These are phyloP conservation scores for Priocnemis perturbator DNA, from an alignment of 2,888 invertebrate species.

Conservation along the genomic window DNA sequence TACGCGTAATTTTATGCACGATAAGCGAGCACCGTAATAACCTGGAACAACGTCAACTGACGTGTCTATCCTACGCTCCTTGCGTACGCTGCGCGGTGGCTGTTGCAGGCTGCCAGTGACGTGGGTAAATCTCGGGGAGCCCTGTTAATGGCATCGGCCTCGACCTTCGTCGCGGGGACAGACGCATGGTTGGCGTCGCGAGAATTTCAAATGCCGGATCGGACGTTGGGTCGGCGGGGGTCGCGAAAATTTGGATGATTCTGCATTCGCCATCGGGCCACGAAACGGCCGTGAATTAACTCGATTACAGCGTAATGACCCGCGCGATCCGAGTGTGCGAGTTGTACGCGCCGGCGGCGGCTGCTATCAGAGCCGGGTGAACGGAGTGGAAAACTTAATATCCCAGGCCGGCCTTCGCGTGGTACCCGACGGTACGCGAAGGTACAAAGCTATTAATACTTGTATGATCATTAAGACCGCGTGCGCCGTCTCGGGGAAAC, in stretches of 20 bases:
- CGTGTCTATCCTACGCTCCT: conserved; percentile 32
- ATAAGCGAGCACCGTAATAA: conserved; percentile 27
- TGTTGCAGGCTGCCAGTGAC: conserved; percentile 18
- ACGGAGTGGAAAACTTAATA: conserved; percentile 45
- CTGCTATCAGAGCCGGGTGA: conserved; percentile 16
- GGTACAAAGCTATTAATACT: neutral
- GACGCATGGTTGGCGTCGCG: neutral
- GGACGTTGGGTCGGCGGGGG: neutral
- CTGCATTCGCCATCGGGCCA: neutral
- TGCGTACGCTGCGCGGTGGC: conserved; percentile 1
- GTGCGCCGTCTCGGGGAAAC: neutral
- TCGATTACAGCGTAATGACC: conserved; percentile 44
- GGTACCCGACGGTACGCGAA: neutral
- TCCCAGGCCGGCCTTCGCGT: conserved; percentile 7
- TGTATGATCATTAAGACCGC: neutral
- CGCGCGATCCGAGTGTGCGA: conserved; percentile 37
- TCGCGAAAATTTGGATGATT: neutral
- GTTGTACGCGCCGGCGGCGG: conserved; percentile 15
- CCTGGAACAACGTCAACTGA: conserved; percentile 38
- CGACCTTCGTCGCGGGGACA: conserved; percentile 17
- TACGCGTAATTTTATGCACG: conserved; percentile 12
- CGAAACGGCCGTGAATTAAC: conserved; percentile 33
- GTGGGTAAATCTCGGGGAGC: conserved; percentile 27
- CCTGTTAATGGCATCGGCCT: conserved; percentile 3
- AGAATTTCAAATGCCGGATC: neutral